phyloP scores from a whole-genome alignment of 92 coral and sea anemone genomes.

The Bergia puertoricense region DNA sequence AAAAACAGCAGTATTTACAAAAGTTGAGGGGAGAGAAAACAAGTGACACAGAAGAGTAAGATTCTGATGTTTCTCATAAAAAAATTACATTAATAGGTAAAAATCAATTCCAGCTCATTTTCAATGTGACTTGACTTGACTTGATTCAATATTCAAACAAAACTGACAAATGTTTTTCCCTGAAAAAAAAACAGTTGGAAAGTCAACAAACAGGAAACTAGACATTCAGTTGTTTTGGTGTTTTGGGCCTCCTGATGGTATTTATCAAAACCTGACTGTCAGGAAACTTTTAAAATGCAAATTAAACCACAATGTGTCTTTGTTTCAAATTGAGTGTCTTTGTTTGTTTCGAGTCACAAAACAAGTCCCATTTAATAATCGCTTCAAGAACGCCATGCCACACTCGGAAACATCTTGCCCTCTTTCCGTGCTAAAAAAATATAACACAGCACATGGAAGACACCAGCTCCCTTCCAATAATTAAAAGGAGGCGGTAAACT shows the following conservation, averaged over 20 bases:
- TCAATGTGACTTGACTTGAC: neutral
- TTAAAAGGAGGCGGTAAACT: neutral
- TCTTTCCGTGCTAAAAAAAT: neutral
- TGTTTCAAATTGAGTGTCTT: neutral
- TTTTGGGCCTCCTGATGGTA: too few relatives aligned
- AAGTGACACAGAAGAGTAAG: neutral
- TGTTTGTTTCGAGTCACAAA: neutral
- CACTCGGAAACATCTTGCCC: neutral
- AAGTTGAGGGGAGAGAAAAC: neutral
- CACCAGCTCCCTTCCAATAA: neutral
- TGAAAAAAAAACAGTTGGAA: neutral
- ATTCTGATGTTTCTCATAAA: neutral
- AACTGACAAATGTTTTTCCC: neutral
- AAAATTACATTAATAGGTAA: too few relatives aligned
- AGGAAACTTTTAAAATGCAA: too few relatives aligned
- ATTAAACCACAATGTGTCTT: too few relatives aligned
- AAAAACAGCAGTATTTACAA: neutral
- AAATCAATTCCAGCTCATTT: neutral
- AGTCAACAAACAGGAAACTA: neutral
- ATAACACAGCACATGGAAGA: neutral
- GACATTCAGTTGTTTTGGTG: too few relatives aligned
- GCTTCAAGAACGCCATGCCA: neutral
- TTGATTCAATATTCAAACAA: conserved; percentile 1
- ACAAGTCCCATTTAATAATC: neutral
- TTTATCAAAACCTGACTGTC: too few relatives aligned